These are phyloP conservation scores for Hyppa rectilinea DNA, from an alignment of 2,888 invertebrate species.

Conservation along the genomic window DNA sequence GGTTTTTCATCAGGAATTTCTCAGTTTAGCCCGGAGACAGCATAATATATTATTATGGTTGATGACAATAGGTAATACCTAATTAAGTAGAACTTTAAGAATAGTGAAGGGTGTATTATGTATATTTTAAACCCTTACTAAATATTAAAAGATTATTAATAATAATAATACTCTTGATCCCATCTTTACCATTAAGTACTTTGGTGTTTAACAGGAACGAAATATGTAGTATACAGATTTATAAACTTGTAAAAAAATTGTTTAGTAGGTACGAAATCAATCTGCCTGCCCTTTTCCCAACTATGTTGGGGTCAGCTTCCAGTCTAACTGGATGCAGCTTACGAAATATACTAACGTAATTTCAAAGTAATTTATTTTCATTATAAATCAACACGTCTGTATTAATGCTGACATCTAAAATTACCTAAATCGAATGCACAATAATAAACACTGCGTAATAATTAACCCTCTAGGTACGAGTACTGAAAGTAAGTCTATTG, in stretches of 20 bases:
- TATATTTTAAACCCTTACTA: neutral
- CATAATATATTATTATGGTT: too few species aligned
- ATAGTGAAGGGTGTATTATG: neutral
- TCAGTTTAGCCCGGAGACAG: too few species aligned
- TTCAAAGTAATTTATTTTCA: neutral
- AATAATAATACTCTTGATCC: neutral
- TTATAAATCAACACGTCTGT: neutral
- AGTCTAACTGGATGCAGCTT: neutral
- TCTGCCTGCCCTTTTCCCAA: neutral
- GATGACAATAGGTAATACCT: too few species aligned
- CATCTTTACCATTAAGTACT: neutral
- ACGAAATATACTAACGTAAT: too few species aligned
- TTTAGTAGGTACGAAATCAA: neutral
- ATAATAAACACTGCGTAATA: neutral
- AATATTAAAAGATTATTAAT: too few species aligned
- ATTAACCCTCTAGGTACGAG: neutral
- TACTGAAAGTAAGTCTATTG: neutral
- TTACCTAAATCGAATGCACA: neutral
- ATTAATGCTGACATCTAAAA: neutral
- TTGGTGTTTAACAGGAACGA: neutral
- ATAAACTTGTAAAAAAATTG: neutral
- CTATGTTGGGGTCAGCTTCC: neutral
- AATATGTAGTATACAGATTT: neutral
- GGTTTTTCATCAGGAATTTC: neutral
- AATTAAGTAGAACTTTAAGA: neutral